phyloP scores from a whole-genome alignment of 2,888 invertebrate species.

The Vanessa cardui region DNA sequence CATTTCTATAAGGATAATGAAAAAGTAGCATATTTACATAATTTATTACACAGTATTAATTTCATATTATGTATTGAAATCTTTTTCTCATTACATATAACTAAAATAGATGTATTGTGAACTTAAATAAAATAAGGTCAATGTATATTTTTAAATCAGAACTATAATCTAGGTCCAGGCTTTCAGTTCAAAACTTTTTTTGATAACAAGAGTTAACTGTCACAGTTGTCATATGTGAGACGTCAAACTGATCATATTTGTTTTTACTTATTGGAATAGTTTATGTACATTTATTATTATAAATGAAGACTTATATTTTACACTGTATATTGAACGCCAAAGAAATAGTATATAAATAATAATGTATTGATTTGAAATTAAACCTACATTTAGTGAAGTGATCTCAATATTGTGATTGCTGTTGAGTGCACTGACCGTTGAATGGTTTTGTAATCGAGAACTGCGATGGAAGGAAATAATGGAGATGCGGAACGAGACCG shows the following conservation, averaged over 20 bases:
- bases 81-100: too few relatives aligned
- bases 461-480: slow-evolving; percentile 41
- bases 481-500: slow-evolving; percentile 42
- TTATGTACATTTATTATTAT: background rate
- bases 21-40: too few relatives aligned
- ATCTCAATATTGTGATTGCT: slow-evolving; percentile 21
- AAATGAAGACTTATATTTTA: slow-evolving; percentile 1
- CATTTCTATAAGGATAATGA: too few relatives aligned
- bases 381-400: background rate
- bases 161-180: too few relatives aligned
- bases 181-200: too few relatives aligned
- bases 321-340: background rate
- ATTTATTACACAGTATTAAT: too few relatives aligned
- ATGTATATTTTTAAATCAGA: too few relatives aligned
- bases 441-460: slow-evolving; percentile 32
- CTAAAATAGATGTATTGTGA: too few relatives aligned
- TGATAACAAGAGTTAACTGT: slow-evolving; percentile 8
- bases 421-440: slow-evolving; percentile 22
- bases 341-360: background rate
- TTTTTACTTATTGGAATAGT: slow-evolving; percentile 20
- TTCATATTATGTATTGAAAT: too few relatives aligned
- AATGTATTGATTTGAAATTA: background rate
- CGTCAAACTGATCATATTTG: slow-evolving; percentile 7
- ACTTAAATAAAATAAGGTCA: too few relatives aligned
- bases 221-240: slow-evolving; percentile 11